Percentiles rank a stretch among this genome's conserved stretches.
Evolutionary conservation across 1,140 invertebrate species (phyloP).

Genomic region (Charaxes varanes): DNA sequence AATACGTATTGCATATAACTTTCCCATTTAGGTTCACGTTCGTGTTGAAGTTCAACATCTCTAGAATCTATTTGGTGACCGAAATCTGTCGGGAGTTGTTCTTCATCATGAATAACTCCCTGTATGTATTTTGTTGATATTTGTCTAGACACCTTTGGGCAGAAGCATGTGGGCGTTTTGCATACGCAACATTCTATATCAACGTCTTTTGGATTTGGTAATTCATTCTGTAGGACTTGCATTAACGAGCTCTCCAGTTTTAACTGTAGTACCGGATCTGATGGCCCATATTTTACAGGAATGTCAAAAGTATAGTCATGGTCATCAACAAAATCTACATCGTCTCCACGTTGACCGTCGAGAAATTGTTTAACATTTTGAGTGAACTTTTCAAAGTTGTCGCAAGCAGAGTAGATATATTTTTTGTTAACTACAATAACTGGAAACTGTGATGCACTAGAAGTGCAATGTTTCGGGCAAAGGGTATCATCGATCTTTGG

Average conservation of each 20-base stretch:
- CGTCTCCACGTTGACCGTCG: slow-evolving; percentile 27
- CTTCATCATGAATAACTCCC: background rate
- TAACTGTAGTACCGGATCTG: slow-evolving; percentile 31
- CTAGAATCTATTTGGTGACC: slow-evolving; percentile 29
- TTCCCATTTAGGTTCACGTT: slow-evolving; percentile 52
- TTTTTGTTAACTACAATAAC: slow-evolving; percentile 53
- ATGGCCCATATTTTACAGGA: slow-evolving; percentile 35
- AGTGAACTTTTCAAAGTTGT: slow-evolving; percentile 44
- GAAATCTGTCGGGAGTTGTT: slow-evolving; percentile 4
- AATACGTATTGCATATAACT: slow-evolving; percentile 43
- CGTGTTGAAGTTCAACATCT: slow-evolving; percentile 28
- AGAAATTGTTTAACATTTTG: slow-evolving; percentile 43
- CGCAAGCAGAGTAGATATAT: slow-evolving; percentile 51
- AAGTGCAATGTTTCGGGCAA: slow-evolving; percentile 45
- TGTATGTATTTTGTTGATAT: background rate
- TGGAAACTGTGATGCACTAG: slow-evolving; percentile 45
- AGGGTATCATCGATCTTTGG: slow-evolving; percentile 35
- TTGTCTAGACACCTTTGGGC: slow-evolving; percentile 17
- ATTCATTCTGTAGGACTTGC: slow-evolving; percentile 52
- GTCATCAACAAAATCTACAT: slow-evolving; percentile 40
- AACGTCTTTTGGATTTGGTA: slow-evolving; percentile 34
- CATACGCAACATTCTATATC: slow-evolving; percentile 31
- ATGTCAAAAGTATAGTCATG: slow-evolving; percentile 41
- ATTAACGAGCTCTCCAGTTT: slow-evolving; percentile 52
- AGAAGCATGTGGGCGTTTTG: slow-evolving; percentile 42